phyloP scores from a whole-genome alignment of 2,113 vertebrate species.

The Dendrocopos noguchii region DNA sequence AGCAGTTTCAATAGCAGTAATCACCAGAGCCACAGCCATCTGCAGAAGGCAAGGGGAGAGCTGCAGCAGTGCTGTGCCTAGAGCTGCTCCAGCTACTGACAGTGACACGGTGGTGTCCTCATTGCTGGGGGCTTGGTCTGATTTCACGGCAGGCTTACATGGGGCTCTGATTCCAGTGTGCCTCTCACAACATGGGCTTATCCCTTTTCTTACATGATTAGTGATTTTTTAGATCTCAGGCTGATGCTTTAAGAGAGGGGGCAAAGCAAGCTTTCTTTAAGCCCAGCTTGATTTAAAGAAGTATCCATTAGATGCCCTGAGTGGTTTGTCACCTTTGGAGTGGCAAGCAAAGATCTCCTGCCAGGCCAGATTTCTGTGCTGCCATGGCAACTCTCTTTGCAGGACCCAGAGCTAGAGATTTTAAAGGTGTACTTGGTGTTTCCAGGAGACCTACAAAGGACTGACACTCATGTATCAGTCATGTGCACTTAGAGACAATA shows the following conservation, averaged over 20 bases:
- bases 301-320: background rate
- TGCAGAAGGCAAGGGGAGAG: background rate
- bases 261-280: background rate
- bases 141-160: background rate
- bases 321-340: background rate
- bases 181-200: accelerated
- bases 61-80: background rate
- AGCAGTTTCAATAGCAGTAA: background rate
- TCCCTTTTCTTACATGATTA: background rate
- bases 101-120: accelerated
- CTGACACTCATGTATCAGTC: background rate
- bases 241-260: background rate
- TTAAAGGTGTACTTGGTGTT: background rate
- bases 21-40: background rate
- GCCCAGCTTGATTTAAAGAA: background rate
- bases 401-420: background rate
- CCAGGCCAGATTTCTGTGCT: background rate
- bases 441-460: background rate
- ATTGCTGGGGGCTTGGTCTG: background rate
- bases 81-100: background rate
- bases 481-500: background rate
- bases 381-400: background rate
- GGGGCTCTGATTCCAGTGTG: accelerated
- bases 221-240: background rate
- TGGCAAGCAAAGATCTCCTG: background rate